phyloP scores from a whole-genome alignment of 2,888 invertebrate genomes.

The Apodemia mormo region DNA sequence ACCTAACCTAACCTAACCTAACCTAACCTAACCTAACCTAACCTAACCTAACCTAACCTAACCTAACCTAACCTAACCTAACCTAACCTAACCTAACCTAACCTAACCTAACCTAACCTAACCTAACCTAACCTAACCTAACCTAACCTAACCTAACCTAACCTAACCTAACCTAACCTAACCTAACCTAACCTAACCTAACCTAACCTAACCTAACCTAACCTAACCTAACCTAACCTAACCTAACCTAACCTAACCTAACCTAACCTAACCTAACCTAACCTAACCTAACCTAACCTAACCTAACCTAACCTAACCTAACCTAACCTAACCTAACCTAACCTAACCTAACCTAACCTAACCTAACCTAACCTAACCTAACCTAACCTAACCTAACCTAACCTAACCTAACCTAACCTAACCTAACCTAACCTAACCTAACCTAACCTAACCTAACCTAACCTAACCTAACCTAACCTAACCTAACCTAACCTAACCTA shows the following conservation, averaged over 20 bases:
- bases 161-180: slow-evolving; percentile 27
- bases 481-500: slow-evolving; percentile 26
- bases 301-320: slow-evolving; percentile 26
- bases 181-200: slow-evolving; percentile 2
- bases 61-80: slow-evolving; percentile 15
- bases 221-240: slow-evolving; percentile 24
- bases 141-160: slow-evolving; percentile 24
- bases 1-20: slow-evolving; percentile 27
- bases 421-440: slow-evolving; percentile 31
- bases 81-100: slow-evolving; percentile 23
- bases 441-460: slow-evolving; percentile 33
- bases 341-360: slow-evolving; percentile 30
- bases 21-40: slow-evolving; percentile 28
- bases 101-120: slow-evolving; percentile 29
- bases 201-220: slow-evolving; percentile 21
- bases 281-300: slow-evolving; percentile 28
- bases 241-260: slow-evolving; percentile 27
- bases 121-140: slow-evolving; percentile 29
- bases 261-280: slow-evolving; percentile 28
- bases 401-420: slow-evolving; percentile 27
- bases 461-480: slow-evolving; percentile 31
- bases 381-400: slow-evolving; percentile 24
- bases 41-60: slow-evolving; percentile 21
- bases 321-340: slow-evolving; percentile 24
- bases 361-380: slow-evolving; percentile 28